Conservation (phyloP, 2,797 vertebrate species). For the Semaprochilodus insignis region DNA sequence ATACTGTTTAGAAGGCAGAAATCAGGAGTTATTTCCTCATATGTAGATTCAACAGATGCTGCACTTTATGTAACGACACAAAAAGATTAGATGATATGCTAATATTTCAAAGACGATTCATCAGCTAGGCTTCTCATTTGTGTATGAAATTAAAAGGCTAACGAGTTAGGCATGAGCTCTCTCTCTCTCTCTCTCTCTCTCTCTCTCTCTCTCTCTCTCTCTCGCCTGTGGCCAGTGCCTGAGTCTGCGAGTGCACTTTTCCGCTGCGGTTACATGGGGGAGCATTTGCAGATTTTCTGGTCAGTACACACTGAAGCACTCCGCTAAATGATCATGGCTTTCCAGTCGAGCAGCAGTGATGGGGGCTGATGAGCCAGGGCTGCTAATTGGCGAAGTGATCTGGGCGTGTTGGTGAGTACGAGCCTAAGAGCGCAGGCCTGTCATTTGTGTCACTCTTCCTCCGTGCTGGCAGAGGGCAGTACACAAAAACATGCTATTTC, state of each 20-base stretch:
- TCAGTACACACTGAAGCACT: slow-evolving; percentile 81
- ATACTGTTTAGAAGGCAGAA: no score
- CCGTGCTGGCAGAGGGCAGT: slow-evolving; percentile 70
- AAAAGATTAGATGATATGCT: slow-evolving; percentile 46
- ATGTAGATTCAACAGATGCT: not conserved
- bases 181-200: not conserved
- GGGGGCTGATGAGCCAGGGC: slow-evolving; percentile 68
- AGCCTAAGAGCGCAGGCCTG: slow-evolving; percentile 11
- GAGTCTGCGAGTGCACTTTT: slow-evolving; percentile 69
- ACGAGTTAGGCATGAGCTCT: not conserved
- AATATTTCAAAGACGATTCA: slow-evolving; percentile 78
- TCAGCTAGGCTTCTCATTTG: slow-evolving; percentile 83
- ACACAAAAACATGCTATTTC: slow-evolving; percentile 23
- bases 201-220: not conserved
- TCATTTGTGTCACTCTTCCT: slow-evolving; percentile 33
- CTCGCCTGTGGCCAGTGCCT: slow-evolving; percentile 4
- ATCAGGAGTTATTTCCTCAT: not conserved
- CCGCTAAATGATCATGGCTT: slow-evolving; percentile 69
- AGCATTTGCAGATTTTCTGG: slow-evolving; percentile 85
- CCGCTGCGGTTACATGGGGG: slow-evolving; percentile 58
- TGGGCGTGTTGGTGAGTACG: slow-evolving; percentile 4
- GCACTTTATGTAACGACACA: not conserved
- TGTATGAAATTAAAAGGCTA: slow-evolving; percentile 74
- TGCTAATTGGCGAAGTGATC: slow-evolving; percentile 65
- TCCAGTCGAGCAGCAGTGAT: slow-evolving; percentile 73